These are phyloP conservation scores for Solea solea DNA, from an alignment of 2,113 vertebrate species.

Conservation along the genomic window DNA sequence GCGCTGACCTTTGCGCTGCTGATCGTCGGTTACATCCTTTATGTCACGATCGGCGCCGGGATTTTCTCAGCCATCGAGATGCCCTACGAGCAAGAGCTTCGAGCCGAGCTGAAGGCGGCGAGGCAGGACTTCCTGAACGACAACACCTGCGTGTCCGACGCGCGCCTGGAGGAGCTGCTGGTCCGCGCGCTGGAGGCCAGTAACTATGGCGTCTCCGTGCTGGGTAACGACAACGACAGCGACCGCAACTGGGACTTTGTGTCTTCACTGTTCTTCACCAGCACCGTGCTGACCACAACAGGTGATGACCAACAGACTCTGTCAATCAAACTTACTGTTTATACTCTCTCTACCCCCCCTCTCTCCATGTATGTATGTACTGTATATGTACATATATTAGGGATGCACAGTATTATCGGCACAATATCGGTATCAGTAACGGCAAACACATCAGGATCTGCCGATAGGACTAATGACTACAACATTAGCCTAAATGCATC, in stretches of 20 bases:
- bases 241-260: conserved; percentile 94
- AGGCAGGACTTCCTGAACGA: conserved; percentile 87
- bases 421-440: too few relatives aligned
- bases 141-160: conserved; percentile 88
- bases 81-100: conserved; percentile 89
- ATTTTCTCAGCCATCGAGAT: conserved; percentile 94
- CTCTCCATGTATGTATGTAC: too few relatives aligned
- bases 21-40: conserved; percentile 85
- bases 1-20: conserved; percentile 86
- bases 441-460: too few relatives aligned
- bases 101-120: conserved; percentile 82
- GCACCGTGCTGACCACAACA: conserved; percentile 95
- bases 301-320: conserved; percentile 75
- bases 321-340: too few relatives aligned
- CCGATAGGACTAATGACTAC: too few relatives aligned
- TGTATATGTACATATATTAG: too few relatives aligned
- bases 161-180: conserved; percentile 88
- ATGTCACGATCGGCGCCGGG: conserved; percentile 90
- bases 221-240: conserved; percentile 79
- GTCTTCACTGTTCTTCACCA: conserved; percentile 95
- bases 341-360: too few relatives aligned
- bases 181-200: conserved; percentile 89
- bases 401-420: too few relatives aligned
- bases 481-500: too few relatives aligned
- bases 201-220: conserved; percentile 92